Evolutionary conservation across 2,797 vertebrate species (phyloP), one percentile per base, ranked within the genome.

Genomic region (Peromyscus eremicus): DNA sequence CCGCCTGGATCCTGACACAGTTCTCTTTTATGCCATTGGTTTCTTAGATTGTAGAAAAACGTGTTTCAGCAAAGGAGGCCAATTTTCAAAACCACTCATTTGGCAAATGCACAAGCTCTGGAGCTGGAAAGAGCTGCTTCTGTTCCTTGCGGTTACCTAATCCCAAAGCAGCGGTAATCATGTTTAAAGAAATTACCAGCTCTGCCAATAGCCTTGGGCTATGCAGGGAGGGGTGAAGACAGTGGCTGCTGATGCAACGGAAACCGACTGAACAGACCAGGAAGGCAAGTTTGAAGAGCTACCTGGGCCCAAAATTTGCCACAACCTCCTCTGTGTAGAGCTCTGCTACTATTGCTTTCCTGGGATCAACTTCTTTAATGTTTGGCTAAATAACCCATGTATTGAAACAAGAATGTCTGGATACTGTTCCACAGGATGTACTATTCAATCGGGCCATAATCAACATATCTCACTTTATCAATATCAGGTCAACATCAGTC

Each of bases 311-410:
- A 94, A 77, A 94, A 94, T 98, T 98, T 98, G 98, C 95, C 43
- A 60, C 79, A 92, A 92, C 88, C 86, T 98, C 94, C 92, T 43
- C 79, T 46, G 64, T 60, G 60, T 73, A 94, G 87, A 68, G 71
- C 97, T 94, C 95, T 95, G 66, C 97, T 98, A 34, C 97, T 98
- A 98, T 95, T 97, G 83, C 90, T 96, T 98, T 98, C 94, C 92
- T 98, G 96, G 81, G 90, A 94, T 97, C 91, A 97, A 80, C 29
- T 90, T 68, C 89, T 97, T 98, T 97, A 97, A 97, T 96, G 79
- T 92, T 96, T 86, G 95, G 96, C 97, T 96, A 97, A 68, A 98
- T 97, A 92, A 91, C 76, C 77, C 0, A 0, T 89, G 97, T 97
- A 94, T 97, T 82, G 92, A 96, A 98, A 97, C 89, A 93, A 73